Base-by-base conservation (phyloP, 2,888 invertebrate species). In the Caenorhabditis afra region DNA sequence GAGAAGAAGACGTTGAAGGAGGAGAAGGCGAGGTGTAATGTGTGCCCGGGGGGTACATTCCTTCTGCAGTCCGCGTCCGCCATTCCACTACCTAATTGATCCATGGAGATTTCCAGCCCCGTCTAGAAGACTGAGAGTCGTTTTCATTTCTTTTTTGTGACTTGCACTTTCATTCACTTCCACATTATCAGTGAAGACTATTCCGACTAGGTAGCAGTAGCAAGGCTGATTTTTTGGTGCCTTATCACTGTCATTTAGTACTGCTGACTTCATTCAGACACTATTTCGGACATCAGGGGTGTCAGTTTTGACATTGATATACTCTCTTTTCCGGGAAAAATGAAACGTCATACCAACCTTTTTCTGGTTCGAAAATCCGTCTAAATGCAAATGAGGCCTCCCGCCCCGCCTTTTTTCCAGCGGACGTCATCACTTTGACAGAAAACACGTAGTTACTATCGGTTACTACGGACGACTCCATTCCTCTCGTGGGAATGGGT, bases 331-430 rank as follows among this genome's bases (percentile, higher is more conserved):
- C n/a, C n/a, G n/a, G n/a, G n/a, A n/a, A n/a, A n/a, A n/a, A n/a
- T n/a, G 61, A 61, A 23, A 53, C 20, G 39, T 53, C 53, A 53
- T 23, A 29, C 39, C 35, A 20, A 65, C 59, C 44, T 59, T 68
- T 58, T 45, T 39, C 10, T 57, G 61, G 53, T 59, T 61, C 22
- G 14, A 3, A 70, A 70, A 70, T 70, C 70, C 70, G 35, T 61
- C 61, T 70, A 53, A 70, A 70, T 70, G 70, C 70, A 70, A 70
- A 70, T 70, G 39, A 45, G 7, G 14, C 39, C 39, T 47, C 22
- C 20, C 11, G 14, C 35, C 47, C 35, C 35, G 11, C 47, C 20
- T 55, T 20, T 55, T 20, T 57, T 14, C 47, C 3, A 22, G 4
- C 7, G 29, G 37, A 66, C 66, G 66, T 66, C 66, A 66, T 37